Evolutionary conservation across 2,797 vertebrate species (phyloP), one percentile per base, ranked within the genome.

Genomic region (Neosilurus hyrtlii): DNA sequence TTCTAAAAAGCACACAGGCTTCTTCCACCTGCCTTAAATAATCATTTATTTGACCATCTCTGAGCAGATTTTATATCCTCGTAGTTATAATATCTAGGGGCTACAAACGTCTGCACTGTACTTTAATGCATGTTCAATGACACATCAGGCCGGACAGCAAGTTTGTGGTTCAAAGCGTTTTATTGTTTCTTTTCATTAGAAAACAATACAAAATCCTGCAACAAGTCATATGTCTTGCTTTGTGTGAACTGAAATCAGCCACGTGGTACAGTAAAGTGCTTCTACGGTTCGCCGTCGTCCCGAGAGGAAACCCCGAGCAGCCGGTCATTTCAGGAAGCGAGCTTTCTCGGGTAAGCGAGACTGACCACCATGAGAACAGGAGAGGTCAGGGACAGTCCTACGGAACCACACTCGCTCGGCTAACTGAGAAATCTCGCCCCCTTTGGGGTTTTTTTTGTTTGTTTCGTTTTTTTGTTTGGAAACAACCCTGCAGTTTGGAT

Each of bases 221-320:
- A 93, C 93, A 94, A 94, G 90, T 92, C 92, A 90, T 90, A 93
- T 92, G 91, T 89, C 90, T 94, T 93, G 92, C 92, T 81, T 92
- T 79, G 90, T 89, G 91, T 94, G 91, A 95, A 94, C 92, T 93
- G 92, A 92, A 92, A 91, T 94, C 93, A 95, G 94, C 94, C 94
- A 94, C 92, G 90, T 93, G 92, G 93, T 94, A 94, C 93, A 94
- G 93, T 95, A 95, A 95, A 95, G 95, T 95, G 95, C 95, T 94
- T 94, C 90, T 93, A 92, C 88, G 90, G 93, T 92, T 92, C 59
- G 63, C 85, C 71, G 3, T 54, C 54, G 20, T 79, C 82, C 80
- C 61, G 62, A n/a, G 62, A 63, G 73, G 22, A 79, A 82, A 80
- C 72, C 73, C 73, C 67, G 63, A 20, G 65, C 24, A 0, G 26